A percentile compares a stretch with the other conserved stretches of the same genome.
phyloP scores from a whole-genome alignment of 2,888 invertebrate genomes.

The Argyra leucocephala region DNA sequence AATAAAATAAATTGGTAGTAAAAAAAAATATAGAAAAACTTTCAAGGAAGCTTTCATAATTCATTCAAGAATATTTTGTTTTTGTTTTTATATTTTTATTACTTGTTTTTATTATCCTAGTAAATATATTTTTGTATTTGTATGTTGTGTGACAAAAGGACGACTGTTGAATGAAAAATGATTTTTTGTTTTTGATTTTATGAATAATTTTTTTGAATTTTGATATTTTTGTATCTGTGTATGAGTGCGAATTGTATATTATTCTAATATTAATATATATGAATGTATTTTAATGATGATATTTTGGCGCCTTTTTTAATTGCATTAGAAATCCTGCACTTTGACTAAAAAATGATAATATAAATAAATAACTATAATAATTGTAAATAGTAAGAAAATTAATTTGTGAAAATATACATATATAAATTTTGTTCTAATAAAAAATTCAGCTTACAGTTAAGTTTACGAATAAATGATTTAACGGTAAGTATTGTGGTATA shows the following conservation, averaged over 20 bases:
- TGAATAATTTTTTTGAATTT: too few species aligned
- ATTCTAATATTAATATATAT: too few species aligned
- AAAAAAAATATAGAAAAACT: background rate
- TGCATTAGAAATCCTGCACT: background rate
- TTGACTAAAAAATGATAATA: too few species aligned
- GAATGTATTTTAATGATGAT: background rate
- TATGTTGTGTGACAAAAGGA: background rate
- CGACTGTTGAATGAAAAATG: background rate
- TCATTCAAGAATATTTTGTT: background rate
- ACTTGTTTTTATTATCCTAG: background rate
- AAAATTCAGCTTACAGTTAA: too few species aligned
- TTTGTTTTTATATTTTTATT: background rate
- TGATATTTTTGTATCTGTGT: too few species aligned
- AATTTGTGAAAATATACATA: too few species aligned
- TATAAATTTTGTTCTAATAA: too few species aligned
- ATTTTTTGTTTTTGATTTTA: background rate
- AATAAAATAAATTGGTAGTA: background rate
- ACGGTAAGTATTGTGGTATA: too few species aligned
- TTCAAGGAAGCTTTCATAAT: slow-evolving; percentile 1
- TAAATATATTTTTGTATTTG: background rate
- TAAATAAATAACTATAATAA: too few species aligned
- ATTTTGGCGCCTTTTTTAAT: slow-evolving; percentile 3
- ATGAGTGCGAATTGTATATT: too few species aligned
- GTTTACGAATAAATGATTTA: too few species aligned
- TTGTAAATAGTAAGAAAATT: too few species aligned